phyloP scores from a whole-genome alignment of 2,888 invertebrate species.

The Drosophila peninsularis region DNA sequence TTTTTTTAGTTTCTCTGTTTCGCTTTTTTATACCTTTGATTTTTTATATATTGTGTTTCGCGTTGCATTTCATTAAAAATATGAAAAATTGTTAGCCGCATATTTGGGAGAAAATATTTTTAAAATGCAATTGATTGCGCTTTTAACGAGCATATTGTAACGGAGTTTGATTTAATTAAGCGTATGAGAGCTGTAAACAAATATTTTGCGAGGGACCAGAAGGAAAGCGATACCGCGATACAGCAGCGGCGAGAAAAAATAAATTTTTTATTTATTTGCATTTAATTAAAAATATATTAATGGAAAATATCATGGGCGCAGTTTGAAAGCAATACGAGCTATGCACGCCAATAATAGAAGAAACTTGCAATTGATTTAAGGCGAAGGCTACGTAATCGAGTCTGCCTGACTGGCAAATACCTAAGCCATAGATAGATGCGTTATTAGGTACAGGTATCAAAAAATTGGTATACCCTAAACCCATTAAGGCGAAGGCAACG shows the following conservation, averaged over 20 bases:
- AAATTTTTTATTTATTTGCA: constrained; percentile 2
- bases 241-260: background rate
- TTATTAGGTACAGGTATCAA: no score
- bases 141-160: constrained; percentile 47
- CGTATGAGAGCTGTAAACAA: constrained; percentile 23
- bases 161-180: constrained; percentile 44
- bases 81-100: constrained; percentile 31
- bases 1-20: constrained; percentile 5
- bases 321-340: background rate
- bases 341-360: background rate
- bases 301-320: background rate
- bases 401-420: background rate
- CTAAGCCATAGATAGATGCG: background rate
- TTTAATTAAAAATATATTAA: constrained; percentile 19
- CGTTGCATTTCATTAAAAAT: constrained; percentile 34
- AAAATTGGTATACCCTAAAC: no score
- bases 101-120: constrained; percentile 23
- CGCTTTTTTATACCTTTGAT: background rate
- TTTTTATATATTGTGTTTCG: background rate
- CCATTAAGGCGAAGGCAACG: no score
- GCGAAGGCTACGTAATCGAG: background rate
- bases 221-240: constrained; percentile 4
- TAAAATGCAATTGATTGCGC: constrained; percentile 37
- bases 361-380: background rate
- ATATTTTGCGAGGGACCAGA: constrained; percentile 14